phyloP scores from a whole-genome alignment of 2,888 invertebrate genomes.

The Orchestes rusci region DNA sequence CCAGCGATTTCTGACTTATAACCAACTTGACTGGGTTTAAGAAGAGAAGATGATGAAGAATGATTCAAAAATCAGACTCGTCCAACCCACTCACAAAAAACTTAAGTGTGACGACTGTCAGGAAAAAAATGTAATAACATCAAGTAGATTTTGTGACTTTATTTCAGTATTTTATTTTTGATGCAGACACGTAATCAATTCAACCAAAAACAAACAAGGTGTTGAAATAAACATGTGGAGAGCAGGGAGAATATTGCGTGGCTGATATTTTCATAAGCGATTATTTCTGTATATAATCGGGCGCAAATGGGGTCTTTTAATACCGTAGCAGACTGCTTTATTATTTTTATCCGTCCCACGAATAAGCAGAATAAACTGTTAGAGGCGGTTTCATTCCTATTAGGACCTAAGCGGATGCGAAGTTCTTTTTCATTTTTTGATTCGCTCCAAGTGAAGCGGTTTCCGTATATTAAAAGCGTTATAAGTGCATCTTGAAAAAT shows the following conservation, averaged over 20 bases:
- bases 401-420: conserved; percentile 23
- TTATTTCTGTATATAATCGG: conserved; percentile 41
- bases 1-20: no score
- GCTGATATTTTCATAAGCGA: conserved; percentile 42
- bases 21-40: no score
- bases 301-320: conserved; percentile 38
- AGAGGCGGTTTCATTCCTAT: conserved; percentile 24
- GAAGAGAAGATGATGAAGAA: no score
- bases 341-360: conserved; percentile 38
- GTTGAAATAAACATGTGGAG: conserved; percentile 17
- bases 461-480: conserved; percentile 21
- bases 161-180: no score
- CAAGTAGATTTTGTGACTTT: no score
- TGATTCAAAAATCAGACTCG: no score
- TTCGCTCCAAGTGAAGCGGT: conserved; percentile 18
- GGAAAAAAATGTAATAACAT: no score
- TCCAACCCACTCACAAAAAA: no score
- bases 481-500: conserved; percentile 18
- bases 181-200: not conserved
- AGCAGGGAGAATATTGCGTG: conserved; percentile 34
- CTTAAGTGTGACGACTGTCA: no score
- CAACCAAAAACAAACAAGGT: conserved; percentile 20
- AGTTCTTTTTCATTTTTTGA: conserved; percentile 20
- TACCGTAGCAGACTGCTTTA: conserved; percentile 41
- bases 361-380: conserved; percentile 24